Conservation (phyloP, 2,888 invertebrate genomes). For the Lepidocyrtinus sp. region DNA sequence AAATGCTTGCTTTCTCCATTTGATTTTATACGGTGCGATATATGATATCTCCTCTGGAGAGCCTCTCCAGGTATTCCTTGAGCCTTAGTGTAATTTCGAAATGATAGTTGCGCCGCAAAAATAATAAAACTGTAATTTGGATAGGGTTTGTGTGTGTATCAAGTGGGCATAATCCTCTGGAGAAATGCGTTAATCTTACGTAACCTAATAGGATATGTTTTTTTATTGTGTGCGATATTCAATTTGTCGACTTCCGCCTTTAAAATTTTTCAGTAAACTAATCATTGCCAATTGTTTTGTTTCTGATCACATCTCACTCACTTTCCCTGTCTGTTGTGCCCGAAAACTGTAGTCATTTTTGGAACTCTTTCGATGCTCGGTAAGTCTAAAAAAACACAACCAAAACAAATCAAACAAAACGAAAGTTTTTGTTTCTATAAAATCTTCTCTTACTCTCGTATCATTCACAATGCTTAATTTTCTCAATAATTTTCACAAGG, state of each 20-base stretch:
- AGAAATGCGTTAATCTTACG: too few species aligned
- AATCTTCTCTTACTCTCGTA: not conserved
- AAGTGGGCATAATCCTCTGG: too few species aligned
- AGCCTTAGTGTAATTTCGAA: too few species aligned
- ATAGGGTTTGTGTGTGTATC: slow-evolving; percentile 37
- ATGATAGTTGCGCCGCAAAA: too few species aligned
- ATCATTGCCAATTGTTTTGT: slow-evolving; percentile 70
- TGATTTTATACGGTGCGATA: too few species aligned
- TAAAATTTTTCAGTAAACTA: slow-evolving; percentile 58
- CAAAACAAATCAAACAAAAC: not conserved
- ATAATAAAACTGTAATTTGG: too few species aligned
- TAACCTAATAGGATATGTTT: too few species aligned
- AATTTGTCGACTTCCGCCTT: too few species aligned
- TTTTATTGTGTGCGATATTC: slow-evolving; percentile 8
- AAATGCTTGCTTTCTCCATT: too few species aligned
- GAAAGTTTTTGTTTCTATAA: too few species aligned
- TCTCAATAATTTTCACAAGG: slow-evolving; percentile 7
- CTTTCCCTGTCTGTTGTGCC: slow-evolving; percentile 70
- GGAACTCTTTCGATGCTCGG: slow-evolving; percentile 99
- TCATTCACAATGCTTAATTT: not conserved
- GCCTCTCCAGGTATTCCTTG: too few species aligned
- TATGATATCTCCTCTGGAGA: too few species aligned
- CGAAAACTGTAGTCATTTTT: slow-evolving; percentile 88
- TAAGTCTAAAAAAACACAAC: slow-evolving; percentile 78
- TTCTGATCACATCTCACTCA: slow-evolving; percentile 70